phyloP scores from a whole-genome alignment of 2,113 vertebrate genomes.

The Syngnathus typhle region DNA sequence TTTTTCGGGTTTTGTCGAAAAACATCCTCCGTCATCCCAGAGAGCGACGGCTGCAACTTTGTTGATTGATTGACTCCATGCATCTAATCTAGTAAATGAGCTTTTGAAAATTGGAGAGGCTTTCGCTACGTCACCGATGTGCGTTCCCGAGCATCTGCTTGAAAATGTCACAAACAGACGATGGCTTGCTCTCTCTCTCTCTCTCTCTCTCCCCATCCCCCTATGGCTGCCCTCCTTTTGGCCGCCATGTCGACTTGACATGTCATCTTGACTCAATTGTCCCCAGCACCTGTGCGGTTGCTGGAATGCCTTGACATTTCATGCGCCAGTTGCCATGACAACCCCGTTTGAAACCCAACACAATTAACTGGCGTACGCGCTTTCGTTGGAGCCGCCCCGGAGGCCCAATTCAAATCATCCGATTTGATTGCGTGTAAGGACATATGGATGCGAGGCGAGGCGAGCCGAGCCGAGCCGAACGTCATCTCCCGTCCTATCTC shows the following conservation, averaged over 20 bases:
- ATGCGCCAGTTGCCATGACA: constrained; percentile 59
- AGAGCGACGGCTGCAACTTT: too few relatives aligned
- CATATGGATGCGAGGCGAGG: constrained; percentile 17
- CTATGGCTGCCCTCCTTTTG: background rate
- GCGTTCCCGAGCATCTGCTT: background rate
- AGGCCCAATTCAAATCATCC: constrained; percentile 15
- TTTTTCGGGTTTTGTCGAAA: too few relatives aligned
- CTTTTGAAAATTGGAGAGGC: too few relatives aligned
- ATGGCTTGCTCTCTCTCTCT: too few relatives aligned
- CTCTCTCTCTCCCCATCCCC: background rate
- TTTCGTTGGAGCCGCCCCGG: constrained; percentile 15
- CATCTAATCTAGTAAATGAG: too few relatives aligned
- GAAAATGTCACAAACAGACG: constrained; percentile 10
- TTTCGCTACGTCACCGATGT: too few relatives aligned
- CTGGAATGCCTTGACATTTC: constrained; percentile 57
- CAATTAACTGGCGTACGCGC: constrained; percentile 25
- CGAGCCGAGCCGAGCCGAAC: background rate
- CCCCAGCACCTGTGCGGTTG: constrained; percentile 10
- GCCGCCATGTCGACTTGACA: background rate
- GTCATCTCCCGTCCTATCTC: background rate
- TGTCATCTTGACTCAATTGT: background rate
- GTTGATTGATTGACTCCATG: too few relatives aligned
- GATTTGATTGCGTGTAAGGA: constrained; percentile 16
- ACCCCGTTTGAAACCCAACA: constrained; percentile 46
- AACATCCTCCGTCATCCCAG: too few relatives aligned